Evolutionary conservation across 2,113 vertebrate genomes (phyloP).

Genomic region (Fulica atra): DNA sequence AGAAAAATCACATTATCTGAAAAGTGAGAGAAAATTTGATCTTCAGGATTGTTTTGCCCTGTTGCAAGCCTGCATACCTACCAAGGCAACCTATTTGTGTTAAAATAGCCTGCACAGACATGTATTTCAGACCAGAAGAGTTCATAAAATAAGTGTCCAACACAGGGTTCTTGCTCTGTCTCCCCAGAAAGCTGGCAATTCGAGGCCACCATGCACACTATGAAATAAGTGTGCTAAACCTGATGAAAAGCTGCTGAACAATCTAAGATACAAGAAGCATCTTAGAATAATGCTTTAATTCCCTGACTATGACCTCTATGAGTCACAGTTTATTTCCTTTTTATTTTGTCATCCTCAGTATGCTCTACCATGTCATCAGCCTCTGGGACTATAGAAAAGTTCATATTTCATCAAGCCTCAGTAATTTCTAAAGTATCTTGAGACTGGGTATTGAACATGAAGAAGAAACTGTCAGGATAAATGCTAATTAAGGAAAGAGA

Average conservation of each 20-base stretch:
- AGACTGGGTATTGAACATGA: not conserved
- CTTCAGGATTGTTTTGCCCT: not conserved
- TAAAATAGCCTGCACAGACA: not conserved
- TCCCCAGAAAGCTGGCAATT: not conserved
- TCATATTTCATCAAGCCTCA: not conserved
- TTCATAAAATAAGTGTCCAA: not conserved
- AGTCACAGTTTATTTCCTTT: not conserved
- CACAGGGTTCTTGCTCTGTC: not conserved
- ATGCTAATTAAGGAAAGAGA: not conserved
- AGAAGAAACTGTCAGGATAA: not conserved
- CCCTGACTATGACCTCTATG: not conserved
- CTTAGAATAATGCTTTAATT: not conserved
- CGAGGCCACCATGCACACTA: not conserved
- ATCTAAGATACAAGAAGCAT: not conserved
- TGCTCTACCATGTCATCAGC: not conserved
- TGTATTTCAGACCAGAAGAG: not conserved
- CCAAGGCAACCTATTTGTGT: not conserved
- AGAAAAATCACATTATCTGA: constrained; percentile 97
- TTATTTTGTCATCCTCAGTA: not conserved
- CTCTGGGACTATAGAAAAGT: not conserved
- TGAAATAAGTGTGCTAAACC: not conserved
- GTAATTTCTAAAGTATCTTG: not conserved
- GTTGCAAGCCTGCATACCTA: not conserved
- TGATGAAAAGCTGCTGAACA: not conserved
- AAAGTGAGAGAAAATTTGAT: constrained; percentile 46